phyloP scores from a whole-genome alignment of 2,888 invertebrate genomes.

The Synergus laeviventris region DNA sequence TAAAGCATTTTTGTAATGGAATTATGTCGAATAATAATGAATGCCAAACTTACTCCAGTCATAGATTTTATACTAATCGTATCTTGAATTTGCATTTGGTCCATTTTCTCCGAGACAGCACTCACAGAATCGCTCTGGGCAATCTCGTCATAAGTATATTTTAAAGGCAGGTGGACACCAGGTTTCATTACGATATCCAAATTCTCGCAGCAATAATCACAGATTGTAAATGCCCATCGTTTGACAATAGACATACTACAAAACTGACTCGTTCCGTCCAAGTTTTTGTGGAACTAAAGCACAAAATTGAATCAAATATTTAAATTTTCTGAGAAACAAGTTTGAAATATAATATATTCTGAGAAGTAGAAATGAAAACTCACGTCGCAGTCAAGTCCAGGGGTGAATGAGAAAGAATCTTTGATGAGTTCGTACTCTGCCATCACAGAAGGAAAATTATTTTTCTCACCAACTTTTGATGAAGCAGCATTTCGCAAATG shows the following conservation, averaged over 20 bases:
- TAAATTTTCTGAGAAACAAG: not conserved
- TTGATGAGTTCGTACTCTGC: conserved; percentile 71
- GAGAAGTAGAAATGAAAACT: conserved; percentile 47
- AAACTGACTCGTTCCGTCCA: conserved; percentile 38
- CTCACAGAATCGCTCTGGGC: not conserved
- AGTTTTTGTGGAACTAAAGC: conserved; percentile 60
- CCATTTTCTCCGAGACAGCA: not conserved
- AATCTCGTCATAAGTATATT: not conserved
- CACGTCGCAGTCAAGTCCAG: conserved; percentile 73
- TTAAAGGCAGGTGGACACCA: conserved; percentile 71
- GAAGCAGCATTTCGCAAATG: conserved; percentile 62
- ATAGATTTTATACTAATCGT: conserved; percentile 17
- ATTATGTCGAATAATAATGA: not conserved
- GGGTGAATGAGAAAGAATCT: conserved; percentile 69
- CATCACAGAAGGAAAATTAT: conserved; percentile 50
- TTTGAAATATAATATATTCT: conserved; percentile 32
- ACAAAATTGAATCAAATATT: conserved; percentile 32
- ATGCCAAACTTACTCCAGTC: conserved; percentile 36
- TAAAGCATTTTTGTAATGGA: not conserved
- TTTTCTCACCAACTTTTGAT: not conserved
- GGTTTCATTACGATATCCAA: conserved; percentile 59
- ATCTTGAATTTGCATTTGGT: not conserved
- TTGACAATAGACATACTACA: conserved; percentile 70
- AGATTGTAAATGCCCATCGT: conserved; percentile 74
- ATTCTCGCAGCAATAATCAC: conserved; percentile 64